phyloP scores from a whole-genome alignment of 2,113 vertebrate genomes.

The Equus przewalskii region DNA sequence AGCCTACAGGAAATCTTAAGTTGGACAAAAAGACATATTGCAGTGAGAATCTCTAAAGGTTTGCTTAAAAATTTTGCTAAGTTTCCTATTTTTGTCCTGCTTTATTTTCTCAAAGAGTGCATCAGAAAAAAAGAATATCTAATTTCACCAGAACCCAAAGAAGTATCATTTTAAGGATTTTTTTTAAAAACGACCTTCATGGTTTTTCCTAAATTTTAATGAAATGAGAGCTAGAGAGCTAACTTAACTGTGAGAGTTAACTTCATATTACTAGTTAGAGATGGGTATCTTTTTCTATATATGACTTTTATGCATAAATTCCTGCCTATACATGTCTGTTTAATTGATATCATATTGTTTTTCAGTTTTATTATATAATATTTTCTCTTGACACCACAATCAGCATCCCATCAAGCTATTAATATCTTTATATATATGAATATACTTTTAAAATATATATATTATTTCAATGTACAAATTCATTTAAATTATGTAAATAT shows the following conservation, averaged over 20 bases:
- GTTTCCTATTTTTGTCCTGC: background rate
- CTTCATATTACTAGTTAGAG: background rate
- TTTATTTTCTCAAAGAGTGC: background rate
- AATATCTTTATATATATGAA: background rate
- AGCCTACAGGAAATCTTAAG: background rate
- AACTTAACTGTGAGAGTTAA: too few species aligned
- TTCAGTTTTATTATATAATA: background rate
- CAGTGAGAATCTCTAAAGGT: background rate
- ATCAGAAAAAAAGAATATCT: background rate
- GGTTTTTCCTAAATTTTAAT: background rate
- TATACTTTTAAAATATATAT: background rate
- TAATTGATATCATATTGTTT: background rate
- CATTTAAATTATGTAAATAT: background rate
- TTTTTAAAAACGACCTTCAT: background rate
- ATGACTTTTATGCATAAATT: background rate
- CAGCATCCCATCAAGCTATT: background rate
- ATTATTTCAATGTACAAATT: background rate
- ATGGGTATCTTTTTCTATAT: background rate
- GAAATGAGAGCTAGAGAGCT: background rate
- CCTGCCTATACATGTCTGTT: background rate
- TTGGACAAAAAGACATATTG: accelerated
- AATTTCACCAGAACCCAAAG: background rate
- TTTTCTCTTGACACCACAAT: background rate
- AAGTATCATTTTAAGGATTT: background rate
- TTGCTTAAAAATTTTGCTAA: background rate